Evolutionary conservation across 1,140 invertebrate species (phyloP).

Genomic region (Antheraea mylitta): DNA sequence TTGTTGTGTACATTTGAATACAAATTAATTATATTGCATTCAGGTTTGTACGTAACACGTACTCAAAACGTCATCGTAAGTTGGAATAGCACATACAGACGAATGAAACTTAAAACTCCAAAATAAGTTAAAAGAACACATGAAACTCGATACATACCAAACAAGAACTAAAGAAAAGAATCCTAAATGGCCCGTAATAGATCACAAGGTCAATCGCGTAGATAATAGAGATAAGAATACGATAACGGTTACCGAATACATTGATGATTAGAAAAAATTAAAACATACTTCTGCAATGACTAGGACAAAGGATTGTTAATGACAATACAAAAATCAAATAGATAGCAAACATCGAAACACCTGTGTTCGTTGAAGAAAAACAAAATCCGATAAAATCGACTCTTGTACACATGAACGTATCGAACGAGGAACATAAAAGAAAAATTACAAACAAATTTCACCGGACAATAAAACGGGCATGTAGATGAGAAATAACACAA

Average conservation of each 20-base stretch:
- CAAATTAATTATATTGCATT: constrained; percentile 19
- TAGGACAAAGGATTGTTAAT: not conserved
- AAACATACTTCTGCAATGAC: not conserved
- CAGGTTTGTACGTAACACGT: not conserved
- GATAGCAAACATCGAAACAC: constrained; percentile 1
- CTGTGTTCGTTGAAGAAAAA: not conserved
- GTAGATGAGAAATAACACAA: constrained; percentile 8
- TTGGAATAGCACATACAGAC: constrained; percentile 11
- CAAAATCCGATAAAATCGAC: constrained; percentile 5
- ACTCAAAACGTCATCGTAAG: constrained; percentile 22
- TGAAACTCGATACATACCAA: not conserved
- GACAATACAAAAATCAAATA: constrained; percentile 2
- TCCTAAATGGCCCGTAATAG: constrained; percentile 17
- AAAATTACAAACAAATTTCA: constrained; percentile 9
- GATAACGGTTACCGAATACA: constrained; percentile 16
- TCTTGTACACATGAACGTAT: not conserved
- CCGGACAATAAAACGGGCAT: not conserved
- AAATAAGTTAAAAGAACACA: not conserved
- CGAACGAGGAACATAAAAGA: not conserved
- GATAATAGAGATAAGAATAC: constrained; percentile 21
- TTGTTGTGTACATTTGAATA: constrained; percentile 25
- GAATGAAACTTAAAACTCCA: not conserved
- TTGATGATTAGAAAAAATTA: not conserved
- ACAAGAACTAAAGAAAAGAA: not conserved
- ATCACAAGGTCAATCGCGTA: constrained; percentile 32